Evolutionary conservation across 1,140 invertebrate species (phyloP).

Genomic region (Lanistes nyassanus): DNA sequence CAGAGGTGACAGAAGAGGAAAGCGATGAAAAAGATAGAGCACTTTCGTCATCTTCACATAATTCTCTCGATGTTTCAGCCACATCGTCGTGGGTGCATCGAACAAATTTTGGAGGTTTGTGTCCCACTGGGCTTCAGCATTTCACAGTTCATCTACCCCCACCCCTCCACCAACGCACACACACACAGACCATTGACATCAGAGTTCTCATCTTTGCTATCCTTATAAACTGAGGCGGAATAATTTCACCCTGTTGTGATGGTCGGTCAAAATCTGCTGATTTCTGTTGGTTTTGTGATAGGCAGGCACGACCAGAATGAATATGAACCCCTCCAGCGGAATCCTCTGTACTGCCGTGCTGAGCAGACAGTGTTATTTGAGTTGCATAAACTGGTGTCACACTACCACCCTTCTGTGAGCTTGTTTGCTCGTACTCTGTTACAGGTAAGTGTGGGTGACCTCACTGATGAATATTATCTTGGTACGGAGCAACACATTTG

Average conservation of each 20-base stretch:
- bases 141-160: no score
- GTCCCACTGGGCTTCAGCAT: background rate
- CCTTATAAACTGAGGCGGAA: no score
- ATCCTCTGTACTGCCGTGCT: conserved; percentile 85
- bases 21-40: background rate
- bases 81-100: conserved; percentile 64
- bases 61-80: conserved; percentile 31
- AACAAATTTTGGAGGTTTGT: background rate
- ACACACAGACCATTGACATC: no score
- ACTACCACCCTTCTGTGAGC: conserved; percentile 92
- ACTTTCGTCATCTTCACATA: conserved; percentile 7
- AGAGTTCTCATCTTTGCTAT: no score
- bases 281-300: conserved; percentile 24
- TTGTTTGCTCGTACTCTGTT: conserved; percentile 88
- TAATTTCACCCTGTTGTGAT: no score
- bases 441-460: conserved; percentile 66
- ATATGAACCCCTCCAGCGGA: conserved; percentile 71
- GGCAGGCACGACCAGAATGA: conserved; percentile 35
- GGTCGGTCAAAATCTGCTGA: no score
- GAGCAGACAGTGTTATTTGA: conserved; percentile 78
- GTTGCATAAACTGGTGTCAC: conserved; percentile 75
- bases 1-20: conserved; percentile 2
- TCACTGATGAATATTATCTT: no score
- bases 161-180: no score
- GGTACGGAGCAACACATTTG: no score